These are phyloP conservation scores for Gymnocheta viridis DNA, from an alignment of 2,888 invertebrate species.

Conservation along the genomic window DNA sequence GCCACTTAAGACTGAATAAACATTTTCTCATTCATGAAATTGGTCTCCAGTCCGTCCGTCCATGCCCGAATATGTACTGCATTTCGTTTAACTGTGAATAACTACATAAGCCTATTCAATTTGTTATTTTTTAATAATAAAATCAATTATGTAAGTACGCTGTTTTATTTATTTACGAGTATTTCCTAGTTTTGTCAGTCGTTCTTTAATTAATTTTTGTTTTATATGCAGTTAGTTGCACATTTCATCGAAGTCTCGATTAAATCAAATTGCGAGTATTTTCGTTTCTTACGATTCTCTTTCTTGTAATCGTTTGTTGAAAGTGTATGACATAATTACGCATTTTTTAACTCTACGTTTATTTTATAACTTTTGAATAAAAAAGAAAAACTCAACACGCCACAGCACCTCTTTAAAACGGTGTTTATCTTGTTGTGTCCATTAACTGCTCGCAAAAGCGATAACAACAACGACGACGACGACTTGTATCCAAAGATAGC, in stretches of 20 bases:
- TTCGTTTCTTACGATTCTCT: constrained; percentile 9
- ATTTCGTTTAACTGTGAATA: background rate
- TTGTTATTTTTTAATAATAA: background rate
- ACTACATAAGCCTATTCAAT: background rate
- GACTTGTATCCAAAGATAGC: background rate
- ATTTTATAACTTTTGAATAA: constrained; percentile 15
- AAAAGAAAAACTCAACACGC: constrained; percentile 5
- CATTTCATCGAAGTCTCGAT: background rate
- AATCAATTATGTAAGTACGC: background rate
- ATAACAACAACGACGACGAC: background rate
- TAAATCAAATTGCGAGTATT: constrained; percentile 7
- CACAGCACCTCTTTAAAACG: constrained; percentile 3
- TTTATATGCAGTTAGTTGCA: background rate
- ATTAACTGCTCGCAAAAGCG: constrained; percentile 8
- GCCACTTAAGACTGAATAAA: no score
- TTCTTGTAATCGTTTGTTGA: constrained; percentile 19
- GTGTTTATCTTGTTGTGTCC: background rate
- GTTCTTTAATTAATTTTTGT: background rate
- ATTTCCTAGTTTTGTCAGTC: background rate
- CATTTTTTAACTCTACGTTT: background rate
- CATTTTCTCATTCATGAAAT: no score
- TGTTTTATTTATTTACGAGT: no score
- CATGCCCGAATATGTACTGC: background rate
- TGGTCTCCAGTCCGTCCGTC: no score
- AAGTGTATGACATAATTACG: constrained; percentile 41